These are phyloP conservation scores for Doris montereyensis DNA, from an alignment of 2,888 invertebrate species.

Conservation along the genomic window DNA sequence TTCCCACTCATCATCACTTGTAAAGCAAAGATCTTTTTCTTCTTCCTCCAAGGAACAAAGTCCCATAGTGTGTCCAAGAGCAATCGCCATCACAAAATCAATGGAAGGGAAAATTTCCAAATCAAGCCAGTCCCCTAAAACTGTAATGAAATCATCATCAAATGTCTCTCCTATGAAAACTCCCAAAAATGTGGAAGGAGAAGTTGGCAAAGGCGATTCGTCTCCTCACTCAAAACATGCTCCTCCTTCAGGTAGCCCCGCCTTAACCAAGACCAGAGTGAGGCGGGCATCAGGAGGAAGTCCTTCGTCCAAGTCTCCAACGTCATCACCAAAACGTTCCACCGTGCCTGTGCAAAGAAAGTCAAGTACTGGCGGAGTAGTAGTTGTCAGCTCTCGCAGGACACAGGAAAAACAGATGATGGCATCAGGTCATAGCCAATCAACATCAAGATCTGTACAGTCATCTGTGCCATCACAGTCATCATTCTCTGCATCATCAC, in stretches of 20 bases:
- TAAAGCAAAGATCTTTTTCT: background rate
- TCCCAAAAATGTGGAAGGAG: slow-evolving; percentile 10
- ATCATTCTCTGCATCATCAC: background rate
- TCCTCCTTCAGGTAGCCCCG: too few relatives aligned
- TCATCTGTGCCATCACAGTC: too few relatives aligned
- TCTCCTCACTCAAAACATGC: background rate
- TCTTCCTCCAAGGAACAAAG: slow-evolving; percentile 28
- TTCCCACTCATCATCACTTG: background rate
- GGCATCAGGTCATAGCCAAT: background rate
- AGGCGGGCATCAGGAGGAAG: background rate
- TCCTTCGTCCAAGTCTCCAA: background rate
- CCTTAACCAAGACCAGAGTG: background rate
- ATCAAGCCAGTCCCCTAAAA: background rate
- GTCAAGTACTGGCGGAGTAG: too few relatives aligned
- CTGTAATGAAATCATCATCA: background rate
- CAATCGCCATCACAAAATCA: background rate
- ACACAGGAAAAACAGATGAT: too few relatives aligned
- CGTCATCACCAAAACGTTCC: background rate
- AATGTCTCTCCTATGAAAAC: background rate
- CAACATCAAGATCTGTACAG: background rate
- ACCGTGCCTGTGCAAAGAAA: background rate
- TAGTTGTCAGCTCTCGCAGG: too few relatives aligned
- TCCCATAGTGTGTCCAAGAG: slow-evolving; percentile 25
- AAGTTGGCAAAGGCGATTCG: slow-evolving; percentile 12
- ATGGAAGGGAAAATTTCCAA: background rate